Conservation (phyloP, 2,797 vertebrate species). For the Cheirogaleus major region DNA sequence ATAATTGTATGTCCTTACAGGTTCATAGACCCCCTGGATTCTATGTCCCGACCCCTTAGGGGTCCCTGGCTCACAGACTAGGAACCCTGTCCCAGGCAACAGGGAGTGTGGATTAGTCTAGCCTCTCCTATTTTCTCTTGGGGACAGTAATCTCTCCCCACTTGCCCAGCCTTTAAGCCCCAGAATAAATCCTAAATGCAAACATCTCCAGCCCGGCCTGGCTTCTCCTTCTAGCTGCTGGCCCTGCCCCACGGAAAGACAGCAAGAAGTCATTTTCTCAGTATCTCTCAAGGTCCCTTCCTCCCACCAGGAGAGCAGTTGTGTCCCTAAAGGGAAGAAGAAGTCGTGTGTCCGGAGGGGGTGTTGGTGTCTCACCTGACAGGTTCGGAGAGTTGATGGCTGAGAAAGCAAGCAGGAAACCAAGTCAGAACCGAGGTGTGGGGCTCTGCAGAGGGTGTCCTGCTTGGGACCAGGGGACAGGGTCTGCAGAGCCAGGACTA, state of each 20-base stretch:
- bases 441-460: neutral
- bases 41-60: neutral
- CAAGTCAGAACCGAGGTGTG: constrained; percentile 51
- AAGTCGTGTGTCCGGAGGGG: neutral
- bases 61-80: neutral
- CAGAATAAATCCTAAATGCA: neutral
- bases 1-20: neutral
- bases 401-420: constrained; percentile 85
- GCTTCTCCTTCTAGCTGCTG: neutral
- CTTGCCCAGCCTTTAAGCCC: neutral
- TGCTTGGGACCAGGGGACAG: neutral
- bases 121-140: neutral
- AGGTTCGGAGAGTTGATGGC: constrained; percentile 95
- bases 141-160: neutral
- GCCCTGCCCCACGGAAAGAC: neutral
- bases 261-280: neutral
- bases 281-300: neutral
- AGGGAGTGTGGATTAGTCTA: neutral
- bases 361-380: constrained; percentile 88
- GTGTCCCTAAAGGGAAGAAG: neutral
- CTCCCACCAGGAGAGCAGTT: neutral
- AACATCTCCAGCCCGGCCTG: neutral
- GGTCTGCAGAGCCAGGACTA: neutral
- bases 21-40: neutral
- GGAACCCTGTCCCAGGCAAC: neutral